A percentile compares a stretch with the other conserved stretches of the same genome.
Evolutionary conservation across 2,113 vertebrate species (phyloP).

Genomic region (Baryphthengus martii): DNA sequence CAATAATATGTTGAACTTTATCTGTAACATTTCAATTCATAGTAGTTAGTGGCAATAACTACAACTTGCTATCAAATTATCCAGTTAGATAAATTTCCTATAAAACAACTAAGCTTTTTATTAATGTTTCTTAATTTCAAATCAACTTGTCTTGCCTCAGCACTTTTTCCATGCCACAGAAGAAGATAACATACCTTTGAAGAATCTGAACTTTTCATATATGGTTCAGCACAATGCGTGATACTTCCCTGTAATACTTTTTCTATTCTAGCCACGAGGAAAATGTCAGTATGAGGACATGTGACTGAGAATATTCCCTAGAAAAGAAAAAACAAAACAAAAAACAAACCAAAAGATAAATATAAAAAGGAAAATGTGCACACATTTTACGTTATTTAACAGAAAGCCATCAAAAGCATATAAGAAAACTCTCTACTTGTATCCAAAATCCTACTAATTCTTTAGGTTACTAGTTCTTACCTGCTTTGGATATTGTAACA

Average conservation of each 20-base stretch:
- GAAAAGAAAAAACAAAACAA: background rate
- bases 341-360: background rate
- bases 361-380: background rate
- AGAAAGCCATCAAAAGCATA: background rate
- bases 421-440: background rate
- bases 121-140: background rate
- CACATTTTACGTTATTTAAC: background rate
- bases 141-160: background rate
- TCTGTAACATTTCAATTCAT: background rate
- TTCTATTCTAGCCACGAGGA: conserved; percentile 95
- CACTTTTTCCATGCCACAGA: background rate
- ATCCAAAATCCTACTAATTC: background rate
- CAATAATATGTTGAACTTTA: background rate
- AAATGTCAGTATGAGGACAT: conserved; percentile 95
- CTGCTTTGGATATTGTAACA: conserved; percentile 91
- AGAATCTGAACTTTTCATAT: conserved; percentile 97
- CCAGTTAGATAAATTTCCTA: background rate
- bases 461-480: conserved; percentile 60
- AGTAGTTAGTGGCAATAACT: background rate
- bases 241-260: conserved; percentile 97
- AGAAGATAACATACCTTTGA: conserved; percentile 82
- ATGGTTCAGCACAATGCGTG: conserved; percentile 92
- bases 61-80: background rate
- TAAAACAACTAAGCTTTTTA: background rate
- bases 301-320: conserved; percentile 96